A percentile compares a stretch with the other conserved stretches of the same genome.
phyloP scores from a whole-genome alignment of 2,797 vertebrate genomes.

The Phyllotis vaccarum region DNA sequence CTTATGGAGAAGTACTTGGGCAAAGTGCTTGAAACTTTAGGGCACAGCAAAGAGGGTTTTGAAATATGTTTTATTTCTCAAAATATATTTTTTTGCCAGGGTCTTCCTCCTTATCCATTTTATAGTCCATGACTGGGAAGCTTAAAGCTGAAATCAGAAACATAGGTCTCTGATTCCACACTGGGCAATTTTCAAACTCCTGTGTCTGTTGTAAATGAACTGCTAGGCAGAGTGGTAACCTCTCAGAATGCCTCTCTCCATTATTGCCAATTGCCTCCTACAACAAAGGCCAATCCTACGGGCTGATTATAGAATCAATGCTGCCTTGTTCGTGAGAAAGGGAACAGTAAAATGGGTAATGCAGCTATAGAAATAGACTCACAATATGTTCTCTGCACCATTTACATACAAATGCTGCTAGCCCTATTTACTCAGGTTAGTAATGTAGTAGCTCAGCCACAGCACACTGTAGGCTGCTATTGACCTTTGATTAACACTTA shows the following conservation, averaged over 20 bases:
- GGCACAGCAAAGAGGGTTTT: conserved; percentile 5
- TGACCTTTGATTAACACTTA: conserved; percentile 50
- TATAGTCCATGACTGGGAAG: not conserved
- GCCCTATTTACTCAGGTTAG: conserved; percentile 31
- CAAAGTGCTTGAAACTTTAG: conserved; percentile 43
- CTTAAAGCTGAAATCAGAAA: not conserved
- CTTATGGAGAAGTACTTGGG: not conserved
- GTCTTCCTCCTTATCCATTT: conserved; percentile 1
- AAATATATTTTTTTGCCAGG: conserved; percentile 55
- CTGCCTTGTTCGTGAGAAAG: not conserved
- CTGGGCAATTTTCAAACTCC: not conserved
- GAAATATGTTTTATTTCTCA: conserved; percentile 54
- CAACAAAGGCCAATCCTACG: conserved; percentile 1
- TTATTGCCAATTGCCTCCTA: conserved; percentile 5
- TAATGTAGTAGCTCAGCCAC: not conserved
- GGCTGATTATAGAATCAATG: not conserved
- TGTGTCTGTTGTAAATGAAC: not conserved
- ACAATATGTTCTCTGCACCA: not conserved
- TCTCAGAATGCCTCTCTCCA: not conserved
- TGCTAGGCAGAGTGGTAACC: not conserved
- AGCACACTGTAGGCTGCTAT: not conserved
- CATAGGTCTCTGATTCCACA: not conserved
- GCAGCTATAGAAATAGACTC: not conserved
- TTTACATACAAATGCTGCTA: not conserved
- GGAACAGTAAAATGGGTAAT: not conserved